phyloP scores from a whole-genome alignment of 1,140 invertebrate genomes.

The Episyrphus balteatus region DNA sequence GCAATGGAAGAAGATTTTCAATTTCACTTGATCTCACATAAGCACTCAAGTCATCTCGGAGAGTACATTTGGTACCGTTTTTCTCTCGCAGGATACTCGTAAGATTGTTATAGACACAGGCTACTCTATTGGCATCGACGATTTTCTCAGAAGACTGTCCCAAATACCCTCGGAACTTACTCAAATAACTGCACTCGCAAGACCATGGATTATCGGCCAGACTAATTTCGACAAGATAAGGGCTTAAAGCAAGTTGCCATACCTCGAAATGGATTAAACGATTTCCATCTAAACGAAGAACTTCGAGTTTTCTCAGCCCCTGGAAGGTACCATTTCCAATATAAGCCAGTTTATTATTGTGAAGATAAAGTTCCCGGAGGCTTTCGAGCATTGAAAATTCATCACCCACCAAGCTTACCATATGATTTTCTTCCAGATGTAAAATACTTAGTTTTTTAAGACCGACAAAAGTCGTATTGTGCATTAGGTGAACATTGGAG shows the following conservation, averaged over 20 bases:
- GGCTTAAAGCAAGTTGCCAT: conserved; percentile 63
- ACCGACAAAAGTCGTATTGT: conserved; percentile 84
- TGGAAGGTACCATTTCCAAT: conserved; percentile 79
- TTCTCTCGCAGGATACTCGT: conserved; percentile 53
- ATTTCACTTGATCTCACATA: conserved; percentile 63
- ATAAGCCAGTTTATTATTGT: conserved; percentile 72
- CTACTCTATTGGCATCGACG: conserved; percentile 53
- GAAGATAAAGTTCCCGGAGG: conserved; percentile 73
- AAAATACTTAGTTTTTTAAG: conserved; percentile 62
- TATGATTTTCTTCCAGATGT: conserved; percentile 75
- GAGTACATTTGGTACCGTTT: conserved; percentile 56
- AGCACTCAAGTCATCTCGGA: conserved; percentile 53
- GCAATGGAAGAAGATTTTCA: conserved; percentile 65
- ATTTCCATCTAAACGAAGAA: conserved; percentile 76
- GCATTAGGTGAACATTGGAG: conserved; percentile 70
- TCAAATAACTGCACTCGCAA: conserved; percentile 76
- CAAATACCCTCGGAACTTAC: conserved; percentile 66
- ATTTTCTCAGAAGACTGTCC: conserved; percentile 60
- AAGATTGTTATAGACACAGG: conserved; percentile 55
- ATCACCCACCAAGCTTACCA: conserved; percentile 67
- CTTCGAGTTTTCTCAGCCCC: conserved; percentile 66
- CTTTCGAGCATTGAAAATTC: conserved; percentile 73
- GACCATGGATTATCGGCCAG: conserved; percentile 80
- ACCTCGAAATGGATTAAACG: conserved; percentile 64
- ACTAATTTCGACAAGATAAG: conserved; percentile 65